Conservation (phyloP, 2,888 invertebrate genomes). For the Drosophila atripex region DNA sequence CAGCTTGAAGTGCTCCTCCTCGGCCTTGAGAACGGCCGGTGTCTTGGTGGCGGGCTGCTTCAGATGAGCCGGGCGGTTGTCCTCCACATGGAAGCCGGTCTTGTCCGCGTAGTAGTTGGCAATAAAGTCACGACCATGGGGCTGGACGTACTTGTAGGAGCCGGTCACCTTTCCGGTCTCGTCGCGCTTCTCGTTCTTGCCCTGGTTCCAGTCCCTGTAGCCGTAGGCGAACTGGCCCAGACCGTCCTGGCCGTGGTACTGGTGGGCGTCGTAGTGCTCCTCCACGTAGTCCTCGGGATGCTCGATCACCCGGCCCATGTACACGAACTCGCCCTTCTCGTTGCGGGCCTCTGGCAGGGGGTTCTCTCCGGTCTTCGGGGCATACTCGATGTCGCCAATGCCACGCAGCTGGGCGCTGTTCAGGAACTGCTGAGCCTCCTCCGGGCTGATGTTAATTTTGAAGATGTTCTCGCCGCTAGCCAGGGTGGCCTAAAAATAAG, state of each 20-base stretch:
- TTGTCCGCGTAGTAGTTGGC: conserved; percentile 89
- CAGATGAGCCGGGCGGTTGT: conserved; percentile 88
- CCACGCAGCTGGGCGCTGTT: conserved; percentile 83
- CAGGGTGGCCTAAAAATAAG: conserved; percentile 54
- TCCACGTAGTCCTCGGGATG: conserved; percentile 88
- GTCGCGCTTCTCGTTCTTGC: conserved; percentile 89
- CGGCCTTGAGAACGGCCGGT: conserved; percentile 88
- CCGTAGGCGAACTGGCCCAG: conserved; percentile 89
- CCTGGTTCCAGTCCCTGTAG: conserved; percentile 89
- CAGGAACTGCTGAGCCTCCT: conserved; percentile 84
- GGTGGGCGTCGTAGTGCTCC: conserved; percentile 89
- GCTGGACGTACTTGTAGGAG: conserved; percentile 89
- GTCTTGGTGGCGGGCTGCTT: conserved; percentile 88
- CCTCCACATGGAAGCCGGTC: conserved; percentile 91
- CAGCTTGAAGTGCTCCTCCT: conserved; percentile 88
- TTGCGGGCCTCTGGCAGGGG: conserved; percentile 83
- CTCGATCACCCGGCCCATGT: conserved; percentile 86
- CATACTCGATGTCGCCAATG: conserved; percentile 84
- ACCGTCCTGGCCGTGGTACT: conserved; percentile 90
- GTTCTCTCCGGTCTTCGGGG: conserved; percentile 86
- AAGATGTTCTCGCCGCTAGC: conserved; percentile 84
- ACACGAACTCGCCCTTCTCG: conserved; percentile 81
- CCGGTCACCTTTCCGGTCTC: conserved; percentile 88
- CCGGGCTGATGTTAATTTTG: conserved; percentile 85
- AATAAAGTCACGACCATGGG: conserved; percentile 83